Evolutionary conservation across 2,888 invertebrate genomes (phyloP).

Genomic region (Aethes cnicana): DNA sequence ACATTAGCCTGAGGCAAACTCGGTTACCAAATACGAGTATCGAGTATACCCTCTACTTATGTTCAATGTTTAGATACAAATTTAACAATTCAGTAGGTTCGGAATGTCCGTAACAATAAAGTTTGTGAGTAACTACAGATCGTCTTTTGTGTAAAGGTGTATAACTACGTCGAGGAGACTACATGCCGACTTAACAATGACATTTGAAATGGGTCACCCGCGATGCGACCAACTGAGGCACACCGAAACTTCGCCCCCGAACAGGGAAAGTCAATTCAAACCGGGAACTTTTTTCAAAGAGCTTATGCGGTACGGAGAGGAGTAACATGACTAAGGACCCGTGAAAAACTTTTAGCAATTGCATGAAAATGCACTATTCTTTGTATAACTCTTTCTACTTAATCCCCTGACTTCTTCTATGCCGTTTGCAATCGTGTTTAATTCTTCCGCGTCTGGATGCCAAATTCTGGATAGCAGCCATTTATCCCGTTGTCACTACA

Average conservation of each 20-base stretch:
- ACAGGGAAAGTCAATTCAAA: conserved; percentile 74
- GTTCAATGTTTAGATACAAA: conserved; percentile 10
- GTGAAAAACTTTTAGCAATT: no score
- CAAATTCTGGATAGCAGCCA: no score
- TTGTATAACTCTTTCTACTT: no score
- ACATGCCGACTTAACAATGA: conserved; percentile 30
- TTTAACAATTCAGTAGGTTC: conserved; percentile 23
- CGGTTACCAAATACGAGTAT: conserved; percentile 8
- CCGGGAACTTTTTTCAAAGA: conserved; percentile 62
- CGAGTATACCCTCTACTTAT: conserved; percentile 9
- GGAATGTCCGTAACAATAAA: conserved; percentile 21
- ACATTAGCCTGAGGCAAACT: neutral
- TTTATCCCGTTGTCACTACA: no score
- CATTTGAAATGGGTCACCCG: conserved; percentile 50
- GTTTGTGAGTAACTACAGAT: conserved; percentile 26
- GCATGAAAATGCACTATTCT: no score
- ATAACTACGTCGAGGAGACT: conserved; percentile 25
- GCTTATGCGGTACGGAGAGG: conserved; percentile 47
- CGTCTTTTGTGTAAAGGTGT: conserved; percentile 26
- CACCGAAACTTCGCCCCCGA: conserved; percentile 55
- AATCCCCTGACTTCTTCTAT: no score
- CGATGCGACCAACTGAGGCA: conserved; percentile 47
- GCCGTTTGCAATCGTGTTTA: no score
- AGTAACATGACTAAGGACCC: no score
- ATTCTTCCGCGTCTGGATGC: no score